Base-by-base conservation (phyloP, 2,797 vertebrate species). In the Onychomys arenicola region DNA sequence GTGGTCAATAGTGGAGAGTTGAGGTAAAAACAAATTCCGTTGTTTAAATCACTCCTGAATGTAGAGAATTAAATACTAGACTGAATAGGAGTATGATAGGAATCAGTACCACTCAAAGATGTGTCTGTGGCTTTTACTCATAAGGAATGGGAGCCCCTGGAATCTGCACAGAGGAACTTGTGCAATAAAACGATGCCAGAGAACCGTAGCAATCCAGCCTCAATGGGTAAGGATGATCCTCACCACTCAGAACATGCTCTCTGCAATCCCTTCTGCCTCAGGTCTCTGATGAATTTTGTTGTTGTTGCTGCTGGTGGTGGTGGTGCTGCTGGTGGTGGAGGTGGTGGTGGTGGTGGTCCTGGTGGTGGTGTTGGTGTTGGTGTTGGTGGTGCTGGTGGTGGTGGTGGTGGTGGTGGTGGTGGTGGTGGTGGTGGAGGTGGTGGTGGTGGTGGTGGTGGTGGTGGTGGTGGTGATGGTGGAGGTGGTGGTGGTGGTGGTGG, bases 81-180 rank as follows among this genome's bases (percentile, higher is more conserved):
- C 40, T 94, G n/a, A 96, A 81, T n/a, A 84, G 80, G 23, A 94
- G 57, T 92, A 17, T 94, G 29, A 27, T 61, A 97, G 95, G 94
- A 46, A 88, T 32, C 34, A 0, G 77, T 97, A 87, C 92, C 83
- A 77, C 95, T 98, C 91, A 96, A 93, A 63, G 96, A 96, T 77
- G 95, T 97, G 78, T 96, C 95, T 46, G 61, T 98, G 96, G 95
- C 89, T 43, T 97, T 97, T 92, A 95, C 95, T 17, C 73, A 93
- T 77, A 97, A 97, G 81, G 97, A 98, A 92, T 97, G 97, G 97
- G 78, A 96, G 7, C 93, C 92, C 4, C 91, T 97, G 71, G 96
- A 92, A 71, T 40, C 88, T 88, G 37, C 77, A 40, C 97, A 97
- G 93, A 97, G 40, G 49, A 89, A 61, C 55, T 59, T 97, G 14